Evolutionary conservation across 2,113 vertebrate genomes (phyloP), one percentile per base, ranked within the genome.

Genomic region (Bathybates hornii): DNA sequence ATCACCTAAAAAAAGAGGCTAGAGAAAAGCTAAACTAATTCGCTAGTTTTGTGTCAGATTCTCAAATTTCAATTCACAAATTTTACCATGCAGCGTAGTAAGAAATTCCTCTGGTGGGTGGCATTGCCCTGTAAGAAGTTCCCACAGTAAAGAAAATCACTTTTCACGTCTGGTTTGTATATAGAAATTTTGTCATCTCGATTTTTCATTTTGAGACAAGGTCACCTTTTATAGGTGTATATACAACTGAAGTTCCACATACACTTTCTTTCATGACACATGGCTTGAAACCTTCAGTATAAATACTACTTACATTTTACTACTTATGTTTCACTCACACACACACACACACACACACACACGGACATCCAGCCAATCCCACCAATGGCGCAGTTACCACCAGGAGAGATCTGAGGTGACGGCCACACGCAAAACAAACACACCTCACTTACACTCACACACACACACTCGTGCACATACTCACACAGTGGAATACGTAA

Each of bases 341-440:
- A 32, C 54, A 45, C 56, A 84, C 80, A 82, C 56, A 50, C 45
- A 32, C 73, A 24, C 36, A 17, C 45, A 32, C 52, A 66, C 81
- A n/a, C 52, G 21, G 9, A 13, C 19, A 73, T 76, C 83, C 86
- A 71, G 84, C 78, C 83, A 53, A 36, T 48, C 84, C 86, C 86
- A 89, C 83, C 87, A 80, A 66, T 86, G 87, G 81, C 38, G 87
- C 73, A 61, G 81, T 56, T 91, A 86, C 94, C 94, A 93, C 95
- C 94, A 85, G 85, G 86, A 85, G 89, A 94, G 94, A 95, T 94
- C 92, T 94, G 91, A 95, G 88, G 86, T 90, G 84, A 91, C 54
- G 91, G 89, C 91, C 94, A 94, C 94, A 94, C 92, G 85, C 92
- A 92, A 91, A 84, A 81, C 90, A 93, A 93, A 91, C 93, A 89